Evolutionary conservation across 1,140 invertebrate species (phyloP).

Genomic region (Bactericera cockerelli): DNA sequence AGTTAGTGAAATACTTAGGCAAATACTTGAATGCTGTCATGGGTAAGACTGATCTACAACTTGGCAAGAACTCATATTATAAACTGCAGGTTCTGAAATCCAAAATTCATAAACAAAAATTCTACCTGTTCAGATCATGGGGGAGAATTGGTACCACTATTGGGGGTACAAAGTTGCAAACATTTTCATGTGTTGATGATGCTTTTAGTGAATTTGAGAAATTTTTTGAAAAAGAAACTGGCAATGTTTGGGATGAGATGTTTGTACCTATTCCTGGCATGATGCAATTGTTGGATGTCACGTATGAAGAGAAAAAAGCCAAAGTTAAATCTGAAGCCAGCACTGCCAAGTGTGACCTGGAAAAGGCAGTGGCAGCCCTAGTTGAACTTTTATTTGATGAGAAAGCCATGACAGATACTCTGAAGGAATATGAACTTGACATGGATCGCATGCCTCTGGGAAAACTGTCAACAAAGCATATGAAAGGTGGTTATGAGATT

Average conservation of each 20-base stretch:
- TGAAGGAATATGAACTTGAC: slow-evolving; percentile 48
- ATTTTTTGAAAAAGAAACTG: slow-evolving; percentile 68
- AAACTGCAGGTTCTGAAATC: slow-evolving; percentile 79
- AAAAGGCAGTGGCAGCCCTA: neutral
- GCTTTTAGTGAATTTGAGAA: slow-evolving; percentile 49
- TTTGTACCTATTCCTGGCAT: slow-evolving; percentile 68
- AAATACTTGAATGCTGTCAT: slow-evolving; percentile 64
- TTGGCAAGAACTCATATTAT: slow-evolving; percentile 85
- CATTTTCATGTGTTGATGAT: slow-evolving; percentile 33
- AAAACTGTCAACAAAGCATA: slow-evolving; percentile 83
- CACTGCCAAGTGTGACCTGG: neutral
- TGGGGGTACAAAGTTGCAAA: slow-evolving; percentile 62
- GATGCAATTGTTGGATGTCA: slow-evolving; percentile 81
- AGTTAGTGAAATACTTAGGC: slow-evolving; percentile 48
- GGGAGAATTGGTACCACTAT: slow-evolving; percentile 89
- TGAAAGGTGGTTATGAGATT: slow-evolving; percentile 68
- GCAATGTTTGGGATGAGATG: slow-evolving; percentile 56
- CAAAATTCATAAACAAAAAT: slow-evolving; percentile 46
- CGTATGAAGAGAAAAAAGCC: slow-evolving; percentile 45
- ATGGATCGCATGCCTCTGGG: slow-evolving; percentile 94
- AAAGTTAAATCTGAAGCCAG: neutral
- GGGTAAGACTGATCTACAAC: slow-evolving; percentile 67
- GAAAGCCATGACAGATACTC: neutral
- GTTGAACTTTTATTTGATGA: neutral
- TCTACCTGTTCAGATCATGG: slow-evolving; percentile 49